Conservation (phyloP, 2,797 vertebrate species). For the Thripadectes ignobilis region DNA sequence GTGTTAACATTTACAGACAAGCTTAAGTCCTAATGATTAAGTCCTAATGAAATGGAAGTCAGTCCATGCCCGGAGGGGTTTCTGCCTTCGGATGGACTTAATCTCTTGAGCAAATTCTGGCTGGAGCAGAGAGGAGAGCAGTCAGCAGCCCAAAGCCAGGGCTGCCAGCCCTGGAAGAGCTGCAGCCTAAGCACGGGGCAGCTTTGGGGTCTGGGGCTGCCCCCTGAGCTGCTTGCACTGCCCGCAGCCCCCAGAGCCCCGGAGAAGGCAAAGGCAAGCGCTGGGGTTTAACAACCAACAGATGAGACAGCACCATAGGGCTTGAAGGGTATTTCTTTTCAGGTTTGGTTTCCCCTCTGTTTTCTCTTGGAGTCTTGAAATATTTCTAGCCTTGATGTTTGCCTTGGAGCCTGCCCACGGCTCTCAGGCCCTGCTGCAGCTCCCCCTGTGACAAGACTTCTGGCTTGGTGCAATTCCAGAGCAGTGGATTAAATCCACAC, state of each 20-base stretch:
- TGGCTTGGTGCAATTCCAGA: neutral
- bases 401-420: neutral
- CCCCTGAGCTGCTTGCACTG: rapidly evolving
- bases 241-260: neutral
- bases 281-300: neutral
- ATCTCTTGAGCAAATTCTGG: neutral
- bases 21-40: neutral
- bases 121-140: neutral
- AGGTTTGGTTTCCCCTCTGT: neutral
- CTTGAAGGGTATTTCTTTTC: neutral
- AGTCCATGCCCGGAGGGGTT: neutral
- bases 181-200: neutral
- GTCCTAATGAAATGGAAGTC: neutral
- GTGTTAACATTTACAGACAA: neutral
- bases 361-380: neutral
- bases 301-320: neutral
- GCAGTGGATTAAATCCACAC: neutral
- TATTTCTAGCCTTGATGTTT: neutral
- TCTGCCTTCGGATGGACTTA: neutral
- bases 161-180: neutral
- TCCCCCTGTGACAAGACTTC: neutral
- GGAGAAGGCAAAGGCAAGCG: rapidly evolving
- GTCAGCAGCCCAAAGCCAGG: neutral
- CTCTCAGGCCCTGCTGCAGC: neutral
- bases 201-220: neutral